These are phyloP conservation scores for Sciaenops ocellatus DNA, from an alignment of 2,797 vertebrate genomes.

Conservation along the genomic window DNA sequence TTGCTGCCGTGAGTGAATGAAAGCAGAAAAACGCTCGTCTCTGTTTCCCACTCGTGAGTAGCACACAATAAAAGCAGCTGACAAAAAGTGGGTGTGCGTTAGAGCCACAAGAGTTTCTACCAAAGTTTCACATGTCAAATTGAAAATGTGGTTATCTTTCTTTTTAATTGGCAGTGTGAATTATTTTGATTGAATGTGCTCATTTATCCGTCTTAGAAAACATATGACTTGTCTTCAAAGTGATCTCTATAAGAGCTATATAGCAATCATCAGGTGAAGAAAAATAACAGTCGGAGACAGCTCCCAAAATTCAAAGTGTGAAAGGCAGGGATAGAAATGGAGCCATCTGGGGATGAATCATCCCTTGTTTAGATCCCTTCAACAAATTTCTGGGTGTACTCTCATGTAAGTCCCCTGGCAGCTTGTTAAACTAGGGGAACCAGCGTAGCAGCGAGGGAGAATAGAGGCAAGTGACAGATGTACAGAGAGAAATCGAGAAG, in stretches of 20 bases:
- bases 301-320: slow-evolving; percentile 35
- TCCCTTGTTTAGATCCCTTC: slow-evolving; percentile 69
- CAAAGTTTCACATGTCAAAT: slow-evolving; percentile 3
- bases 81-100: neutral
- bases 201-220: slow-evolving; percentile 12
- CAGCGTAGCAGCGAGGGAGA: slow-evolving; percentile 55
- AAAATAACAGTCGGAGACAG: slow-evolving; percentile 37
- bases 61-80: neutral
- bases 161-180: neutral
- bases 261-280: slow-evolving; percentile 26
- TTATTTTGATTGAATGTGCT: neutral
- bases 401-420: slow-evolving; percentile 73
- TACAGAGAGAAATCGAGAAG: slow-evolving; percentile 40
- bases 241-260: slow-evolving; percentile 3
- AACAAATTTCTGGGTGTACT: slow-evolving; percentile 73
- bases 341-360: slow-evolving; percentile 77
- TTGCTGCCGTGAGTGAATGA: neutral
- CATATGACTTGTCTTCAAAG: neutral
- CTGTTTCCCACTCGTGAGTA: neutral
- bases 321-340: slow-evolving; percentile 45
- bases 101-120: neutral
- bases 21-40: neutral
- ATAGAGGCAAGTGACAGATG: slow-evolving; percentile 70
- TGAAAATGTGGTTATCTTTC: slow-evolving; percentile 1
- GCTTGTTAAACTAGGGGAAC: slow-evolving; percentile 79